Evolutionary conservation across 2,888 invertebrate species (phyloP), one percentile per base, ranked within the genome.

Genomic region (Theodoxus fluviatilis): DNA sequence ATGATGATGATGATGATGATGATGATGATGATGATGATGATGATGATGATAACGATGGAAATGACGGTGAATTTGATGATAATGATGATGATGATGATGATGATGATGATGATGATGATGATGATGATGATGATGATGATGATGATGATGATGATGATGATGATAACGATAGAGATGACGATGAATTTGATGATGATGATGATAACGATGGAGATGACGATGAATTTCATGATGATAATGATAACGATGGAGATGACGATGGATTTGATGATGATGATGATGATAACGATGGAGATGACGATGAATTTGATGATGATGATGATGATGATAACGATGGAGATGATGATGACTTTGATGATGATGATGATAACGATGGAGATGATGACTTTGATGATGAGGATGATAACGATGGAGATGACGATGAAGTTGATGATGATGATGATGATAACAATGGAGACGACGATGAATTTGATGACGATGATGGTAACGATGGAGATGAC

Each of bases 31-130:
- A n/a, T n/a, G n/a, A n/a, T n/a, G n/a, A n/a, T n/a, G n/a, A n/a
- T n/a, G n/a, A n/a, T n/a, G n/a, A n/a, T n/a, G n/a, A n/a, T n/a
- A n/a, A n/a, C n/a, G n/a, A n/a, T n/a, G n/a, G n/a, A n/a, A n/a
- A n/a, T n/a, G n/a, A n/a, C n/a, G n/a, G n/a, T 43, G 43, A 43
- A 12, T 9, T 12, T 43, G 18, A 43, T 43, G 43, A 43, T 43
- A 43, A 43, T 43, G 43, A 43, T 43, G 43, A 43, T 43, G 43
- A 43, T 43, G 43, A 43, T 43, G 43, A 43, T 43, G 43, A 43
- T 43, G 43, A 43, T 43, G 43, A 43, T 43, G 43, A 43, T 43
- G 43, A 43, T 43, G 43, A 43, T 43, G 43, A 43, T 43, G 43
- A 43, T 43, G 43, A 43, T 43, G 43, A 43, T 43, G 43, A 43